Conservation (phyloP, 2,113 vertebrate genomes). For the Porphyrio hochstetteri region DNA sequence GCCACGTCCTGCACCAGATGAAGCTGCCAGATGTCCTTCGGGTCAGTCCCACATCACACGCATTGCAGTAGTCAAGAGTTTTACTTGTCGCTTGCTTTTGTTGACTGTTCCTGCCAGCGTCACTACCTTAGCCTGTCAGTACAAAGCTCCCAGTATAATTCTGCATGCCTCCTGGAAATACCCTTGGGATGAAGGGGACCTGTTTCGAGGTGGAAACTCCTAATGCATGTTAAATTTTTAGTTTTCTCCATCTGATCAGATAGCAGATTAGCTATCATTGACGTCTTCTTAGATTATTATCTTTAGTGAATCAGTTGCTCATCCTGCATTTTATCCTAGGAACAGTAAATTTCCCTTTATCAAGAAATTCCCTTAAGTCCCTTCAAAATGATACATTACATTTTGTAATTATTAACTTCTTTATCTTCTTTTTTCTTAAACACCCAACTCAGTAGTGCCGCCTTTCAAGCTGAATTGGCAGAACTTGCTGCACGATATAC, state of each 20-base stretch:
- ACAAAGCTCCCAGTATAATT: neutral
- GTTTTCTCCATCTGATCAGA: neutral
- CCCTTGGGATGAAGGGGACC: neutral
- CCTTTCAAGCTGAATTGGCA: neutral
- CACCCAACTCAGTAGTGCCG: neutral
- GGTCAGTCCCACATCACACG: conserved; percentile 1
- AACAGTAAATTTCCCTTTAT: neutral
- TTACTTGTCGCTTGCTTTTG: neutral
- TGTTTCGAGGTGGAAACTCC: neutral
- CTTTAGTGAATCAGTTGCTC: neutral
- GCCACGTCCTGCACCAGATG: conserved; percentile 49
- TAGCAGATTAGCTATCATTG: neutral
- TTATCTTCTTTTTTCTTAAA: neutral
- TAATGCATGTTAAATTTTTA: neutral
- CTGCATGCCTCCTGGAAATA: neutral
- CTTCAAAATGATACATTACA: neutral
- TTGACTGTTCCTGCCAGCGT: neutral
- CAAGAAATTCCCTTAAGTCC: neutral
- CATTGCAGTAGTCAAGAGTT: conserved; percentile 18
- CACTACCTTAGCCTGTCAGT: neutral
- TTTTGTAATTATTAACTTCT: conserved; percentile 6
- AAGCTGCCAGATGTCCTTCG: conserved; percentile 46
- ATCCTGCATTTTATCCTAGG: neutral
- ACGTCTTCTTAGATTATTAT: neutral
- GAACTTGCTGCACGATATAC: neutral